These are phyloP conservation scores for Perca schrenkii DNA, from an alignment of 2,113 vertebrate species.

Conservation along the genomic window DNA sequence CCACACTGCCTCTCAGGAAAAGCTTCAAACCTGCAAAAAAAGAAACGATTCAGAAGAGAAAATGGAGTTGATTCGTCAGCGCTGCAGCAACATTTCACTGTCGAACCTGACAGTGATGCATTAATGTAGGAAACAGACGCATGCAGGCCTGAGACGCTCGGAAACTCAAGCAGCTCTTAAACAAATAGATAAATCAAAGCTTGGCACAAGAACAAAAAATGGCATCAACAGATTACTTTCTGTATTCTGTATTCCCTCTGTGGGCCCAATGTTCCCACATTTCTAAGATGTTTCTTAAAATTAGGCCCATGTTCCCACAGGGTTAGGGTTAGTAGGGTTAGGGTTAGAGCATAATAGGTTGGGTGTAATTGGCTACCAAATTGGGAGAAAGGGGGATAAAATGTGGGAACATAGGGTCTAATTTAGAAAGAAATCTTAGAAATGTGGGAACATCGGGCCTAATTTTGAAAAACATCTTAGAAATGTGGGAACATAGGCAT, in stretches of 20 bases:
- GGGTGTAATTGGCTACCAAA: too few species aligned
- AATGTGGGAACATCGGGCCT: too few species aligned
- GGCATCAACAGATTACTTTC: not conserved
- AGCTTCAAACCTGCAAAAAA: conserved; percentile 17
- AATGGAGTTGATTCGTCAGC: not conserved
- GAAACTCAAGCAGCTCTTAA: conserved; percentile 8
- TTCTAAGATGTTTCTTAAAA: too few species aligned
- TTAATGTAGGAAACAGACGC: not conserved
- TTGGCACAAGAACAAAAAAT: not conserved
- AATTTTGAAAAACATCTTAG: too few species aligned
- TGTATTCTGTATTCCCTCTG: not conserved
- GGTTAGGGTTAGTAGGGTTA: too few species aligned
- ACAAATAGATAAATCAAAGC: not conserved
- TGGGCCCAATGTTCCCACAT: too few species aligned
- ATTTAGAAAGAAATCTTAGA: too few species aligned
- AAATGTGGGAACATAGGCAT: too few species aligned
- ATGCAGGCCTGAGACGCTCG: not conserved
- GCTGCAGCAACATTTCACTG: not conserved
- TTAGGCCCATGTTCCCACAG: too few species aligned
- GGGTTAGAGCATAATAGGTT: too few species aligned
- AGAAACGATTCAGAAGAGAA: not conserved
- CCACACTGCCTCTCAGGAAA: conserved; percentile 30
- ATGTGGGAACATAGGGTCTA: too few species aligned
- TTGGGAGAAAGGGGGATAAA: too few species aligned
- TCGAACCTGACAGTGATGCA: not conserved